Percentiles rank a stretch among this genome's conserved stretches.
These are phyloP conservation scores for Xestia sexstrigata DNA, from an alignment of 2,888 invertebrate species.

Conservation along the genomic window DNA sequence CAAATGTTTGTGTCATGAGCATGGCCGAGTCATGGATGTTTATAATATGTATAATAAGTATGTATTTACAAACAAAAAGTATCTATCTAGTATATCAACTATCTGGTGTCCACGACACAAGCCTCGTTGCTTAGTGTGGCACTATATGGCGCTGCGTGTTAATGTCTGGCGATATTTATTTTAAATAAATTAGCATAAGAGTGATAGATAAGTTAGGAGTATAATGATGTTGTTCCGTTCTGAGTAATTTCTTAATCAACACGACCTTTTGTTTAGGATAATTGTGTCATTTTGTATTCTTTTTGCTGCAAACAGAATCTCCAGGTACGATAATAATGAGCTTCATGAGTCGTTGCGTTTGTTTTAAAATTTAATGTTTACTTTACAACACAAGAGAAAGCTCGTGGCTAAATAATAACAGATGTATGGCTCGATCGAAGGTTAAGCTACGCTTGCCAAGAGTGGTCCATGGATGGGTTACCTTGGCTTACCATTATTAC, in stretches of 20 bases:
- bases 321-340: constrained; percentile 68
- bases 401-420: neutral
- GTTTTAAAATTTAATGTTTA: neutral
- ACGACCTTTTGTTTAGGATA: constrained; percentile 82
- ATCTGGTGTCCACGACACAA: too few species aligned
- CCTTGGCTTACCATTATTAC: too few species aligned
- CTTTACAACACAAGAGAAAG: neutral
- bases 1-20: too few species aligned
- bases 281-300: constrained; percentile 84
- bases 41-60: too few species aligned
- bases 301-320: constrained; percentile 73
- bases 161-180: too few species aligned
- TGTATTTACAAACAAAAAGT: too few species aligned
- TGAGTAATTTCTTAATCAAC: constrained; percentile 85
- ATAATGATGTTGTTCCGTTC: constrained; percentile 63
- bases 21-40: too few species aligned
- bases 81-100: too few species aligned
- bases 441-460: neutral
- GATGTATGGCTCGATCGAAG: accelerated
- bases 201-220: too few species aligned
- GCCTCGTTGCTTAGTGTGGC: too few species aligned
- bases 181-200: too few species aligned
- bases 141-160: too few species aligned
- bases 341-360: constrained; percentile 37
- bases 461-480: neutral